Evolutionary conservation across 2,888 invertebrate genomes (phyloP).

Genomic region (Tetranychus piercei): DNA sequence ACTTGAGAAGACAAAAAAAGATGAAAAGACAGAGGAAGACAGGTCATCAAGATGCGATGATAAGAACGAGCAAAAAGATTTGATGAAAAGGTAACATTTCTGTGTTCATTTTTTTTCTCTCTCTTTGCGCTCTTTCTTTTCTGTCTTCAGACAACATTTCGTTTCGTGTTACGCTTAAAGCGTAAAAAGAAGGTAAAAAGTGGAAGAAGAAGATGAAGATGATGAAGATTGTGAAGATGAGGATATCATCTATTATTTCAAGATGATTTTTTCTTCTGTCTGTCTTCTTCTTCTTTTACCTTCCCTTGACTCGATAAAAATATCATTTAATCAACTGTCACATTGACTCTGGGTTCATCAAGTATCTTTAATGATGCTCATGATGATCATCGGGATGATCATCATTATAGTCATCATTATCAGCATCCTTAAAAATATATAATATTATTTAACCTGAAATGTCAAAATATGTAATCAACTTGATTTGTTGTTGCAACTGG

Average conservation of each 20-base stretch:
- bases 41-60: conserved; percentile 8
- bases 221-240: neutral
- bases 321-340: neutral
- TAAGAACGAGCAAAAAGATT: neutral
- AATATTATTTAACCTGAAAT: neutral
- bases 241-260: neutral
- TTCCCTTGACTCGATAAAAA: too few species aligned
- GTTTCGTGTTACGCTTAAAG: neutral
- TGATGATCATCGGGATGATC: neutral
- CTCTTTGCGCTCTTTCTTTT: too few species aligned
- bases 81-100: neutral
- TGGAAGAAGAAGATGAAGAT: neutral
- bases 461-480: neutral
- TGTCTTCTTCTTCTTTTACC: too few species aligned
- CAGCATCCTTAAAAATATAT: neutral
- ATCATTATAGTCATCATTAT: neutral
- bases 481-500: too few species aligned
- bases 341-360: neutral
- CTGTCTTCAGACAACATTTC: neutral
- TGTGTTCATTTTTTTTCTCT: too few species aligned
- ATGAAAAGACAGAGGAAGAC: neutral
- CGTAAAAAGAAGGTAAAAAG: too few species aligned
- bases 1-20: neutral
- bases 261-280: too few species aligned
- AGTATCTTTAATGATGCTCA: neutral